Conservation (phyloP, 2,888 invertebrate species). For the Metallyticus violacea region DNA sequence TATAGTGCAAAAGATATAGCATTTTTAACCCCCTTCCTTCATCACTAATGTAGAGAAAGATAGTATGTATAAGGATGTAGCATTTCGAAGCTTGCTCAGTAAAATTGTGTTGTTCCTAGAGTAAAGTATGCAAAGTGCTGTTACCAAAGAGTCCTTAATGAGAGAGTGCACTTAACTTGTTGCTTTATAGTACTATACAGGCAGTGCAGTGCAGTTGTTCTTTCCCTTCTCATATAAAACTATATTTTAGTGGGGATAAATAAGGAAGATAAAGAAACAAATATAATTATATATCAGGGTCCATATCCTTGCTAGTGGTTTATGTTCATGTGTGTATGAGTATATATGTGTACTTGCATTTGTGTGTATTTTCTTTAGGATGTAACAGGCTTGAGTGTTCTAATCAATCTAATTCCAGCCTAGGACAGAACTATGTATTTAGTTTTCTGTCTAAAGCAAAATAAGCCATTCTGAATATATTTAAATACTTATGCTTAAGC, state of each 20-base stretch:
- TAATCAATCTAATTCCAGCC: neutral
- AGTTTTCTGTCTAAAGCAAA: neutral
- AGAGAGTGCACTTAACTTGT: neutral
- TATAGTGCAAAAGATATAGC: neutral
- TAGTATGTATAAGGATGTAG: neutral
- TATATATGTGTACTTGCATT: neutral
- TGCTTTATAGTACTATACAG: neutral
- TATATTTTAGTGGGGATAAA: neutral
- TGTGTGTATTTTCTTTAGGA: too few relatives aligned
- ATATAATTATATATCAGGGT: neutral
- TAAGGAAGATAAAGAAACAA: too few relatives aligned
- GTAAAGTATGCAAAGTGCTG: neutral
- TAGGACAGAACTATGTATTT: neutral
- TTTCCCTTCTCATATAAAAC: neutral
- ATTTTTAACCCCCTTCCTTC: neutral
- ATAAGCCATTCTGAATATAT: neutral
- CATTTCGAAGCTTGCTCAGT: neutral
- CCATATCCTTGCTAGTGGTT: neutral
- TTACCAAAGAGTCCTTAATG: neutral
- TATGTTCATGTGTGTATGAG: neutral
- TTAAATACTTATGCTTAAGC: neutral
- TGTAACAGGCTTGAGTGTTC: too few relatives aligned
- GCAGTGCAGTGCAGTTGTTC: neutral
- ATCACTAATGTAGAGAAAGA: neutral
- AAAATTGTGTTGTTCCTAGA: neutral